Evolutionary conservation across 2,888 invertebrate genomes (phyloP).

Genomic region (Chrysomela aeneicollis): DNA sequence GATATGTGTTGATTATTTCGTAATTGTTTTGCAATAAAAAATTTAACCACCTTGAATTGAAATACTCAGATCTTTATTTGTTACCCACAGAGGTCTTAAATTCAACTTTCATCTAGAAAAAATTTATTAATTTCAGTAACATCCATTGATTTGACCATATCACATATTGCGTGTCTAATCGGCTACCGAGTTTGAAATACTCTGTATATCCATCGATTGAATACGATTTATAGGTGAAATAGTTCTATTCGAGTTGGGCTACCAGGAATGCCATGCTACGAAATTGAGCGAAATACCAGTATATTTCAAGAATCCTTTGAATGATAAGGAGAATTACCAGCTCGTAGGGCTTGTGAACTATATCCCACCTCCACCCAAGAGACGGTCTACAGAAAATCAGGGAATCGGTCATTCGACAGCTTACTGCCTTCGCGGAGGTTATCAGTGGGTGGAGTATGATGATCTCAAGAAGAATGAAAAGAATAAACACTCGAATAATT

Average conservation of each 20-base stretch:
- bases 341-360: neutral
- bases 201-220: too few relatives aligned
- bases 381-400: neutral
- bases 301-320: neutral
- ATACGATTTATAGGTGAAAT: neutral
- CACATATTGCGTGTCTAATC: too few relatives aligned
- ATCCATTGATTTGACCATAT: too few relatives aligned
- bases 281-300: neutral
- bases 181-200: too few relatives aligned
- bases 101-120: too few relatives aligned
- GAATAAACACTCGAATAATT: neutral
- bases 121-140: too few relatives aligned
- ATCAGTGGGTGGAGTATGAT: neutral
- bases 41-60: too few relatives aligned
- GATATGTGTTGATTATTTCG: too few relatives aligned
- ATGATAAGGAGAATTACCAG: neutral
- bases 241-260: neutral
- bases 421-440: neutral
- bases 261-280: neutral
- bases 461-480: neutral
- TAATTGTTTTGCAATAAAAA: too few relatives aligned
- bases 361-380: neutral
- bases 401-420: neutral
- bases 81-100: too few relatives aligned
- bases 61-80: too few relatives aligned